Base-by-base conservation (phyloP, 2,888 invertebrate genomes). In the Hypercompe scribonia region DNA sequence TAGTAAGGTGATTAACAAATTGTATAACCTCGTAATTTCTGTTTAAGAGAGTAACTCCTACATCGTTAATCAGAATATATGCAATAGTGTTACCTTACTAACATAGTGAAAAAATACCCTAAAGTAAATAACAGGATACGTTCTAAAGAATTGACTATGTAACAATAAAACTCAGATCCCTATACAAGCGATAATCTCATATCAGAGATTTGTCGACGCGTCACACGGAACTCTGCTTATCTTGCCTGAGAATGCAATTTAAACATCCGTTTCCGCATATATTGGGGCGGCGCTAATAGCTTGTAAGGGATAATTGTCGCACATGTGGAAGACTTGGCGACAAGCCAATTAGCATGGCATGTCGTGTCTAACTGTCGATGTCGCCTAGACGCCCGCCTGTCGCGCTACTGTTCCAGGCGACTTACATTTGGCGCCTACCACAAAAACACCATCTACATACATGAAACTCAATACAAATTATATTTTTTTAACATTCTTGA, bases 201-300 rank as follows among this genome's bases (percentile, higher is more conserved):
- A 81, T 85, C 77, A 74, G 72, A 82, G 73, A 61, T 74, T 75
- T 71, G 72, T 68, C 77, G 76, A 67, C 68, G 73, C 78, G 82
- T 85, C 86, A 85, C 86, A 87, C 88, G 90, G 90, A 89, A 89
- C 88, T 87, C 87, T 88, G 88, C 91, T 94, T 95, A 95, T 95
- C 95, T 93, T 82, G 85, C 87, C 89, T 85, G 88, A 86, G 93
- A 92, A 93, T 92, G 94, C 94, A 92, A 94, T 95, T 95, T 92
- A 93, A 94, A 95, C 95, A 95, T 95, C 95, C 95, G 95, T 94
- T 95, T 95, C 95, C 95, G 95, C 91, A 94, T 91, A 90, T 92
- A 94, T 90, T 90, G 88, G 87, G 84, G 86, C 85, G 87, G 88
- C 86, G 89, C 92, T 95, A 95, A 95, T 95, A 95, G 94, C 90